Conservation (phyloP, 2,888 invertebrate genomes). For the Lochmaea capreae region DNA sequence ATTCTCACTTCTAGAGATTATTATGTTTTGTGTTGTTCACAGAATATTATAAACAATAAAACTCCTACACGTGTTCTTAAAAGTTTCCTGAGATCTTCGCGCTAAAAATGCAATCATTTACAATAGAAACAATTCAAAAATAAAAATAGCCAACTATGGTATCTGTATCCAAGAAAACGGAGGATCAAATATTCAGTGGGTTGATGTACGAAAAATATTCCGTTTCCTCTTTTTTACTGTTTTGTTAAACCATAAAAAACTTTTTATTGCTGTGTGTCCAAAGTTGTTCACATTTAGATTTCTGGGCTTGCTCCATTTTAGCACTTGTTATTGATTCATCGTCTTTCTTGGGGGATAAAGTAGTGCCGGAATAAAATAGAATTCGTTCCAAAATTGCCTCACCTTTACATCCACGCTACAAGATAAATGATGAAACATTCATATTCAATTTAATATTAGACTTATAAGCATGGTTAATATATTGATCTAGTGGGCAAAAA, state of each 20-base stretch:
- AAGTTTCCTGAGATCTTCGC: too few species aligned
- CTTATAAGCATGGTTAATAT: too few species aligned
- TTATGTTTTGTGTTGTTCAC: too few species aligned
- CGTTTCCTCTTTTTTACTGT: background rate
- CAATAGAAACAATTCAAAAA: too few species aligned
- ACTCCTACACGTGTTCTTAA: too few species aligned
- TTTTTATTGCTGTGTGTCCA: background rate
- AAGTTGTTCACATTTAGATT: background rate
- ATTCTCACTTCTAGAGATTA: too few species aligned
- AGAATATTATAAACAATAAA: too few species aligned
- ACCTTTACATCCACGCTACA: constrained; percentile 3
- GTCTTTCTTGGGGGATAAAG: background rate
- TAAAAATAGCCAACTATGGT: too few species aligned
- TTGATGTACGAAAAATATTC: background rate
- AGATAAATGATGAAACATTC: background rate
- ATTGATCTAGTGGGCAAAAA: too few species aligned
- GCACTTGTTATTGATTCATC: constrained; percentile 8
- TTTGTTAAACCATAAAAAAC: background rate
- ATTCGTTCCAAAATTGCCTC: background rate
- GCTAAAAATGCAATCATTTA: too few species aligned
- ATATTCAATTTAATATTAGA: too few species aligned
- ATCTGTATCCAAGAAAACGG: background rate
- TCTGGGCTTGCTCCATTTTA: background rate
- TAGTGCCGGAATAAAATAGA: background rate
- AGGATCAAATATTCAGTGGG: background rate